Evolutionary conservation across 2,888 invertebrate genomes (phyloP).

Genomic region (Papilio elwesi): DNA sequence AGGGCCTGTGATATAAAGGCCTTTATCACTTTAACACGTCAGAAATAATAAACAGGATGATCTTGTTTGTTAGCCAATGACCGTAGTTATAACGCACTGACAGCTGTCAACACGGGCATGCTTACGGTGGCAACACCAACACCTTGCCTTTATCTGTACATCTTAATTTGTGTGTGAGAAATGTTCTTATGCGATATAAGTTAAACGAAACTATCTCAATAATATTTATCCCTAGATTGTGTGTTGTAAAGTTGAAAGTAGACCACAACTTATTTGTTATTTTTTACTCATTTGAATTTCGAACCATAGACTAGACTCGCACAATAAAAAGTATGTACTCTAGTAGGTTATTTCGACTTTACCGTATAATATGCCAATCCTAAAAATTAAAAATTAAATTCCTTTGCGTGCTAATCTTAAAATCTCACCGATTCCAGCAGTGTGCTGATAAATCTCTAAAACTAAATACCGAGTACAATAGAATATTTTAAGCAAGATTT

Average conservation of each 20-base stretch:
- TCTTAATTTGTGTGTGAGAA: not conserved
- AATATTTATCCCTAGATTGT: too few relatives aligned
- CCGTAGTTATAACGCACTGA: not conserved
- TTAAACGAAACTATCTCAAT: too few relatives aligned
- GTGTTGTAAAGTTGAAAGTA: too few relatives aligned
- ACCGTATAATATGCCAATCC: not conserved
- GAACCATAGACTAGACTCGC: too few relatives aligned
- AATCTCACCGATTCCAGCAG: not conserved
- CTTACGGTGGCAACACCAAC: not conserved
- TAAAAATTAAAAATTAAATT: not conserved
- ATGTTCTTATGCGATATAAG: too few relatives aligned
- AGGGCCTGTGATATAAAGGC: not conserved
- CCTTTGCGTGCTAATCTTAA: not conserved
- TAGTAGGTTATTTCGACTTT: not conserved
- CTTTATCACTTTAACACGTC: not conserved
- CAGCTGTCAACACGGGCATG: not conserved
- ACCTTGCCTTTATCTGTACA: not conserved
- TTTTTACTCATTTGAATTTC: too few relatives aligned
- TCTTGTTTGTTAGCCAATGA: not conserved
- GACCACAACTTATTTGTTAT: too few relatives aligned
- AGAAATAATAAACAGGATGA: not conserved
- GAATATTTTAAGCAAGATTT: conserved; percentile 16
- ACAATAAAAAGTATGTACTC: too few relatives aligned
- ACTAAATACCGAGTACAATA: conserved; percentile 4
- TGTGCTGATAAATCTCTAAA: not conserved